Evolutionary conservation across 2,888 invertebrate species (phyloP).

Genomic region (Coleophora flavipennella): DNA sequence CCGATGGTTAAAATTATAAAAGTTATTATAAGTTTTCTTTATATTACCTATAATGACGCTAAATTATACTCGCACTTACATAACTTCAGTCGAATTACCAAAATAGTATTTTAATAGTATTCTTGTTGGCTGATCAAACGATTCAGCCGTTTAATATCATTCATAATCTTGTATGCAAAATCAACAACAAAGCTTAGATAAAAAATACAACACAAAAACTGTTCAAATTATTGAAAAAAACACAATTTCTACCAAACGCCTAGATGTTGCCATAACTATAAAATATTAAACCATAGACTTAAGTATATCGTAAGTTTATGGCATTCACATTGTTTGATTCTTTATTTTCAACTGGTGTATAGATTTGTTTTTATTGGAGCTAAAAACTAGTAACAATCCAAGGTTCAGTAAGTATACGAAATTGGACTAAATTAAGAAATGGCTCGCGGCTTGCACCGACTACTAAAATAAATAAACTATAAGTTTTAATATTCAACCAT

Average conservation of each 20-base stretch:
- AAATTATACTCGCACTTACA: neutral
- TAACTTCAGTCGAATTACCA: neutral
- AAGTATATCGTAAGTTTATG: no score
- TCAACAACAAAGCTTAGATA: conserved; percentile 1
- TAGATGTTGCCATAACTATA: conserved; percentile 10
- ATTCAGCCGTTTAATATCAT: neutral
- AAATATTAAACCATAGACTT: conserved; percentile 13
- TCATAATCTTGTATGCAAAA: no score
- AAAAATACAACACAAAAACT: neutral
- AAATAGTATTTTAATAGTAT: neutral
- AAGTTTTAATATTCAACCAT: no score
- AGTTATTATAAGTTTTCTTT: neutral
- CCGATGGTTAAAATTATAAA: conserved; percentile 6
- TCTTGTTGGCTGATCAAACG: neutral
- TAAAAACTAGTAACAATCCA: conserved; percentile 29
- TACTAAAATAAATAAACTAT: neutral
- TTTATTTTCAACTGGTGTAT: no score
- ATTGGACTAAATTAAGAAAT: conserved; percentile 29
- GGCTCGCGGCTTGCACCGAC: conserved; percentile 19
- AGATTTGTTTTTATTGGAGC: conserved; percentile 6
- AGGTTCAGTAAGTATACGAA: conserved; percentile 16
- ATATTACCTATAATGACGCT: neutral
- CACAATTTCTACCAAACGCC: conserved; percentile 2
- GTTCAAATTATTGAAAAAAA: conserved; percentile 1
- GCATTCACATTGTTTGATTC: no score